Evolutionary conservation across 2,888 invertebrate genomes (phyloP).

Genomic region (Drosophila koepferae): DNA sequence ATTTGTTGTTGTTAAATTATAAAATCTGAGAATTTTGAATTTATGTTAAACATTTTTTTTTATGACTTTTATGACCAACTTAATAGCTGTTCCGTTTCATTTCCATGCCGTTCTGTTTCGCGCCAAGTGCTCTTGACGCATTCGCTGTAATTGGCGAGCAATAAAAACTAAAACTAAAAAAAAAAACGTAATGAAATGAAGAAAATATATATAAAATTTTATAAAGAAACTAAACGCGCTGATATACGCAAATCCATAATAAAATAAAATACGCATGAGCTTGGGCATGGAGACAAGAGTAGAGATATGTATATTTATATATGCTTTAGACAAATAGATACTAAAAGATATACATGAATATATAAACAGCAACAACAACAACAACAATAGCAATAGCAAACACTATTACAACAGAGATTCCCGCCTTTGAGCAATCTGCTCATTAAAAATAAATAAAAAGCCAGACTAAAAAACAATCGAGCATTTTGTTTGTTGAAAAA

Average conservation of each 20-base stretch:
- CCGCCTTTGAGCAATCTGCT: slow-evolving; percentile 27
- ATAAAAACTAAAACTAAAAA: slow-evolving; percentile 40
- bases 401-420: slow-evolving; percentile 45
- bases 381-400: slow-evolving; percentile 11
- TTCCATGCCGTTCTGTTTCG: not conserved
- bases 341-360: slow-evolving; percentile 40
- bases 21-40: slow-evolving; percentile 22
- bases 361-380: slow-evolving; percentile 13
- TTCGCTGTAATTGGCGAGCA: slow-evolving; percentile 63
- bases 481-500: slow-evolving; percentile 75
- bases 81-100: slow-evolving; percentile 12
- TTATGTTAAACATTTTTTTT: slow-evolving; percentile 43
- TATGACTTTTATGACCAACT: slow-evolving; percentile 28
- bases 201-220: slow-evolving; percentile 21
- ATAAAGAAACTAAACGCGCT: slow-evolving; percentile 27
- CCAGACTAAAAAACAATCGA: slow-evolving; percentile 73
- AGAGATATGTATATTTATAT: not conserved
- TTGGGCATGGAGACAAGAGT: slow-evolving; percentile 18
- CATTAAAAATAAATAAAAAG: slow-evolving; percentile 79
- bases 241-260: slow-evolving; percentile 41
- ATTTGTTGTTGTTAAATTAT: not conserved
- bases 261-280: slow-evolving; percentile 40
- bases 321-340: slow-evolving; percentile 41
- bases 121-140: slow-evolving; percentile 51
- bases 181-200: slow-evolving; percentile 21